Percentiles rank a stretch among this genome's conserved stretches.
phyloP scores from a whole-genome alignment of 2,113 vertebrate genomes.

The Scomber colias region DNA sequence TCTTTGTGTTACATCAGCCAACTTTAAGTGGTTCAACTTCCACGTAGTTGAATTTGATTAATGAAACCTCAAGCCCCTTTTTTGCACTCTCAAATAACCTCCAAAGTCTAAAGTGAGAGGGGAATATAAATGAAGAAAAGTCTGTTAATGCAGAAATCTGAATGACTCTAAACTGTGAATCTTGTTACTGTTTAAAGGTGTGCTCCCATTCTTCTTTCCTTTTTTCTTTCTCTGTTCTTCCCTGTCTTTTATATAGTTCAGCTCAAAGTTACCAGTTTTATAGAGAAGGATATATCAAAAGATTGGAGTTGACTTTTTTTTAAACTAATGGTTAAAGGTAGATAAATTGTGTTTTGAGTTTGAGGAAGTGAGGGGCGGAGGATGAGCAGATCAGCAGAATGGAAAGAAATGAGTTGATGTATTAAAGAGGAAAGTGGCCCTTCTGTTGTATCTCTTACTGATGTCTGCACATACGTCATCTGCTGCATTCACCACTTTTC shows the following conservation, averaged over 20 bases:
- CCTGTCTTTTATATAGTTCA: background rate
- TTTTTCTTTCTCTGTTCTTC: background rate
- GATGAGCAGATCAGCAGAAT: background rate
- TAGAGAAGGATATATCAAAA: background rate
- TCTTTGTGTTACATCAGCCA: background rate
- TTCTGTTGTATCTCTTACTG: background rate
- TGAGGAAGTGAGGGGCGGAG: background rate
- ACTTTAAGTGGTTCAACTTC: background rate
- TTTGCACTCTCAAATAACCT: background rate
- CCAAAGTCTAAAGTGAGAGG: background rate
- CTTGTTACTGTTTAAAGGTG: background rate
- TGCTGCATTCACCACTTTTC: slow-evolving; percentile 17
- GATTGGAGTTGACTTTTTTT: background rate
- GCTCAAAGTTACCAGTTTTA: background rate
- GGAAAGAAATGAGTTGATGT: background rate
- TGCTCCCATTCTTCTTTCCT: background rate
- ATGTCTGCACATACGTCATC: background rate
- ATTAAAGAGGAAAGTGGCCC: too few species aligned
- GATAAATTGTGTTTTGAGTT: background rate
- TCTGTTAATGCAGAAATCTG: too few species aligned
- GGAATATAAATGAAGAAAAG: background rate
- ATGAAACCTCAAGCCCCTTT: background rate
- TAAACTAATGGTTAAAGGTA: background rate
- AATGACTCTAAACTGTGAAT: background rate
- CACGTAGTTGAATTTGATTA: background rate